Evolutionary conservation across 2,797 vertebrate genomes (phyloP), one percentile per base, ranked within the genome.

Genomic region (Mus minutoides): DNA sequence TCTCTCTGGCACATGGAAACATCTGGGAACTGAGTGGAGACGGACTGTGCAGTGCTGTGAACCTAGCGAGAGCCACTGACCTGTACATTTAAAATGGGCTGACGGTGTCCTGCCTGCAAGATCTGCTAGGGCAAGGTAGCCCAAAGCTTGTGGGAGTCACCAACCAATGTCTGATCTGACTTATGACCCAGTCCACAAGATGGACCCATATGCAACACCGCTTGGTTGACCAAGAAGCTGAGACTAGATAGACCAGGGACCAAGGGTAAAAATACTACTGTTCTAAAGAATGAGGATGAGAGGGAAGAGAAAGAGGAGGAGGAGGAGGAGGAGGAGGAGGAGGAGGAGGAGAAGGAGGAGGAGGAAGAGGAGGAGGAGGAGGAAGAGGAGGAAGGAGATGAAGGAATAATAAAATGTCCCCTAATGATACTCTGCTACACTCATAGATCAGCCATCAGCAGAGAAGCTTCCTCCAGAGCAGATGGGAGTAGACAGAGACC

Each of bases 1-100:
- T 26, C 4, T 1, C 0, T 1, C 0, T 5, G 73, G 37, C 0
- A 3, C 0, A 0, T 22, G 40, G n/a, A 14, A 52, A 34, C 0
- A 26, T 21, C 62, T 26, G 2, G 24, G 52, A 49, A 67, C 46
- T 16, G 11, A 85, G 19, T 0, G 26, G 67, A 77, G 56, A 2
- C 21, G 4, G 40, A 22, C 0, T 14, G 24, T 0, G 2, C 22
- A 6, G 62, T 24, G 0, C 1, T 2, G 13, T 0, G 37, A 76
- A 31, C 14, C 7, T 3, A 24, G 24, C 2, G 3, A 40, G 8
- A 22, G 76, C 77, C 77, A 4, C 56, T 0, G 24, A 31, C 14
- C 40, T 0, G 24, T 2, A 19, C 1, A 1, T 3, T 8, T 58
- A 22, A 37, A 34, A 17, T 2, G 0, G 14, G 2, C 0, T 40